Evolutionary conservation across 2,797 vertebrate genomes (phyloP).

Genomic region (Cephalopachus bancanus): DNA sequence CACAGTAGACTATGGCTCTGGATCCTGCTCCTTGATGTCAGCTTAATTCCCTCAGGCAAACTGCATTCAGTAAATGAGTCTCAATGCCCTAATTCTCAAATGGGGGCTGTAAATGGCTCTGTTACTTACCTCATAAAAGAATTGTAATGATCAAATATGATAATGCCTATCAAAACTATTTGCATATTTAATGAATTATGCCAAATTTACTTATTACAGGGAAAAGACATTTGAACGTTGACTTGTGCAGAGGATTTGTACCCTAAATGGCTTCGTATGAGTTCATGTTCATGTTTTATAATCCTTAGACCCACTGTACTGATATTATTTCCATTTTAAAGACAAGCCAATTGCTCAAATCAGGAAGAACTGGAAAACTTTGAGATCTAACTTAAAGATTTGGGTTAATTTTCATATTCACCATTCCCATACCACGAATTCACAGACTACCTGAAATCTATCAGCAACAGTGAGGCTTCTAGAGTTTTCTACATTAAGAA

Average conservation of each 20-base stretch:
- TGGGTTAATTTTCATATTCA: not conserved
- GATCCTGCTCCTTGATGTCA: not conserved
- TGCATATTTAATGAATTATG: not conserved
- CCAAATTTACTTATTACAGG: not conserved
- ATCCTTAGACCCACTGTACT: not conserved
- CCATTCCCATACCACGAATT: not conserved
- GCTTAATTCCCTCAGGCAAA: not conserved
- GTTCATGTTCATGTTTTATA: not conserved
- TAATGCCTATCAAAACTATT: not conserved
- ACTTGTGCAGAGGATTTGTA: not conserved
- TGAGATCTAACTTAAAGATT: not conserved
- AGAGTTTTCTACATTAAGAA: too few species aligned
- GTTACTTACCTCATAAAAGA: not conserved
- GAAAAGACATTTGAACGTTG: not conserved
- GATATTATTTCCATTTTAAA: not conserved
- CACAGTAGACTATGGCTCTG: fast-evolving
- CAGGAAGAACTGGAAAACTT: not conserved
- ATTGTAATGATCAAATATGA: not conserved
- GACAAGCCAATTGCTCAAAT: not conserved
- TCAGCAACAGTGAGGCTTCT: not conserved
- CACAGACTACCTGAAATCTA: not conserved
- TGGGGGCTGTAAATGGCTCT: too few species aligned
- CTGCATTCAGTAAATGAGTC: fast-evolving
- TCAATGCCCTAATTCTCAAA: not conserved
- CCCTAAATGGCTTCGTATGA: not conserved